Conservation (phyloP, 2,113 vertebrate genomes). For the Aspidoscelis tigris region DNA sequence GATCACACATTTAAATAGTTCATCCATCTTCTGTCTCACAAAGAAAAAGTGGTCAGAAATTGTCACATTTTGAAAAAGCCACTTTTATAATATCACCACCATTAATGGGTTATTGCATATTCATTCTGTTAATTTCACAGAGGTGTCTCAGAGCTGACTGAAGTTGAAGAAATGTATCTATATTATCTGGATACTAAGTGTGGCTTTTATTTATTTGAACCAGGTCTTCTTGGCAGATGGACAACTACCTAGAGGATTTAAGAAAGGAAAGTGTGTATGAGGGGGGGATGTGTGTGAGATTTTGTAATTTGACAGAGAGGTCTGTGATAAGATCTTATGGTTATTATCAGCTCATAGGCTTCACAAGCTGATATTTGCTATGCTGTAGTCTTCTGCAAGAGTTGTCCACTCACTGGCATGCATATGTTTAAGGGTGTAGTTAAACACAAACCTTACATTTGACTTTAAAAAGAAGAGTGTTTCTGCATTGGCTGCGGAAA, state of each 20-base stretch:
- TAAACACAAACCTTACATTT: not conserved
- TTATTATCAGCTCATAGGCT: not conserved
- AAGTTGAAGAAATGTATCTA: constrained; percentile 49
- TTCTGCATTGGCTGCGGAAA: no score
- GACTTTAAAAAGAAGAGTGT: no score
- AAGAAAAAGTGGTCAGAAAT: not conserved
- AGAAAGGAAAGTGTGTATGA: not conserved
- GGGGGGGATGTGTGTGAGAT: constrained; percentile 4
- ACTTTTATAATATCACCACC: not conserved
- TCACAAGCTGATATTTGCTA: not conserved
- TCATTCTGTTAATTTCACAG: constrained; percentile 15
- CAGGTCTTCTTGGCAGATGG: constrained; percentile 38
- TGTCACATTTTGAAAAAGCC: not conserved
- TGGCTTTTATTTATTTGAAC: constrained; percentile 57
- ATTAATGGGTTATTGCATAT: not conserved
- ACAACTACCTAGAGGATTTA: constrained; percentile 56
- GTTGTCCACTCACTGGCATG: not conserved
- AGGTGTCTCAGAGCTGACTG: constrained; percentile 45
- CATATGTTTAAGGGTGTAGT: not conserved
- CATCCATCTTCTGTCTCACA: not conserved
- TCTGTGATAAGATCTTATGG: not conserved
- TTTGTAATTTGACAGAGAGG: not conserved
- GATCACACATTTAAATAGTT: not conserved
- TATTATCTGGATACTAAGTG: constrained; percentile 53
- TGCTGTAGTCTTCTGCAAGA: not conserved